A percentile compares a stretch with the other conserved stretches of the same genome.
These are phyloP conservation scores for Ornithorhynchus anatinus DNA, from an alignment of 2,113 vertebrate genomes.

Conservation along the genomic window DNA sequence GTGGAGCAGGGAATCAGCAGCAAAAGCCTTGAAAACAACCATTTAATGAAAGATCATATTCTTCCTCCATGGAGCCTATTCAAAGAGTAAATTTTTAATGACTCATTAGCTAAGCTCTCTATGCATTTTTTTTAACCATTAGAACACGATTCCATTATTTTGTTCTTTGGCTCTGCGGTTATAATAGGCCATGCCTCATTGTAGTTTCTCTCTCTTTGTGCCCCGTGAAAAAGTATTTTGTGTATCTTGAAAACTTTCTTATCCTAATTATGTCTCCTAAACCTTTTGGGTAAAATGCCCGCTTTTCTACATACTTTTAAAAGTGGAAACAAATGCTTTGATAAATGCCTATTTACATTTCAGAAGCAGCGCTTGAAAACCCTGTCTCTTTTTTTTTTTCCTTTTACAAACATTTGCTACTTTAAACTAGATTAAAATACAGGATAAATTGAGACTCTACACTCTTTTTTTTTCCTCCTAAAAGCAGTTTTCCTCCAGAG, in stretches of 20 bases:
- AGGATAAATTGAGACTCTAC: too few relatives aligned
- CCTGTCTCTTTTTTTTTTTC: too few relatives aligned
- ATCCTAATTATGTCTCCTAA: background rate
- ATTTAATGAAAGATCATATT: conserved; percentile 40
- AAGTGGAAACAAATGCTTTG: background rate
- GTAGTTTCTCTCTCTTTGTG: conserved; percentile 19
- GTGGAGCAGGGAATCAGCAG: conserved; percentile 13
- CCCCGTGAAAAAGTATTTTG: conserved; percentile 30
- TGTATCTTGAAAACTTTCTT: background rate
- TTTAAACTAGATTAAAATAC: background rate
- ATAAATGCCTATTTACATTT: background rate
- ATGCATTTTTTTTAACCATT: conserved; percentile 49
- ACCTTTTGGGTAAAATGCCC: background rate
- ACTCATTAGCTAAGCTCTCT: conserved; percentile 60
- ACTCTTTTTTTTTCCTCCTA: too few relatives aligned
- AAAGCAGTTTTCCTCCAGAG: background rate
- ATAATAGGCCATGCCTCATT: conserved; percentile 56
- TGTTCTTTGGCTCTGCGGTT: conserved; percentile 32
- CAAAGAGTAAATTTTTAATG: conserved; percentile 60
- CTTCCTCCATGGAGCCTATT: conserved; percentile 29
- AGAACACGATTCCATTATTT: conserved; percentile 41
- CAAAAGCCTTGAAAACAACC: conserved; percentile 38
- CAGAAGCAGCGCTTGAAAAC: too few relatives aligned
- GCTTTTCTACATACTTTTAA: too few relatives aligned
- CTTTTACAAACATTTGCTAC: background rate